Evolutionary conservation across 1,140 invertebrate species (phyloP), one percentile per base, ranked within the genome.

Genomic region (Cardiocondyla obscurior): DNA sequence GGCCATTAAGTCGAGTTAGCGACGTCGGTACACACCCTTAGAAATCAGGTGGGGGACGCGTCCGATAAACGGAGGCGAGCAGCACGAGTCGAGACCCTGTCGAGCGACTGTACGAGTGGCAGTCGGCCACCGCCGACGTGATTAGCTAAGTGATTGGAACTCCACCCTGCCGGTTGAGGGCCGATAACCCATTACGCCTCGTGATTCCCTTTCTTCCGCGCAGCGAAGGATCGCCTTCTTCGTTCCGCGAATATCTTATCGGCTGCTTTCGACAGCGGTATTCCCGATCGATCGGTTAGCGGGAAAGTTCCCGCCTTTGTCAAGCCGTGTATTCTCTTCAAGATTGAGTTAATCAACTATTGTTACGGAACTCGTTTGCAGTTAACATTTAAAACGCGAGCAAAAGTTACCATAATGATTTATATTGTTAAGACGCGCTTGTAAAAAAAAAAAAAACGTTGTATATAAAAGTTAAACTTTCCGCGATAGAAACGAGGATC

Each of bases 61-160:
- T 70, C 84, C 64, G 82, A 85, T 83, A 73, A 85, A 85, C 72
- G 62, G 16, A 60, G 57, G 33, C 53, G 81, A 67, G 74, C 39
- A 77, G 72, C 62, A 46, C 62, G 44, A 58, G n/a, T 22, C 62
- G 74, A 77, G 60, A 65, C 57, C 60, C 67, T 62, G 65, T 73
- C 49, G 69, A 46, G 30, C 60, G 74, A 51, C 79, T 60, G 28
- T 44, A 82, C 70, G 73, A 83, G 82, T 77, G 72, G 44, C 55
- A 76, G 57, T 81, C 87, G 84, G 55, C 84, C 81, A 85, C 44
- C 62, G 85, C 57, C 83, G 81, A 64, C 85, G 83, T 89, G 89
- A 90, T 90, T 90, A 89, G 87, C 87, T 89, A 90, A 90, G 89
- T 90, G 89, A 90, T 89, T 90, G 86, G 84, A 87, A 81, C 83